These are phyloP conservation scores for Neodiprion lecontei DNA, from an alignment of 1,140 invertebrate species.

Conservation along the genomic window DNA sequence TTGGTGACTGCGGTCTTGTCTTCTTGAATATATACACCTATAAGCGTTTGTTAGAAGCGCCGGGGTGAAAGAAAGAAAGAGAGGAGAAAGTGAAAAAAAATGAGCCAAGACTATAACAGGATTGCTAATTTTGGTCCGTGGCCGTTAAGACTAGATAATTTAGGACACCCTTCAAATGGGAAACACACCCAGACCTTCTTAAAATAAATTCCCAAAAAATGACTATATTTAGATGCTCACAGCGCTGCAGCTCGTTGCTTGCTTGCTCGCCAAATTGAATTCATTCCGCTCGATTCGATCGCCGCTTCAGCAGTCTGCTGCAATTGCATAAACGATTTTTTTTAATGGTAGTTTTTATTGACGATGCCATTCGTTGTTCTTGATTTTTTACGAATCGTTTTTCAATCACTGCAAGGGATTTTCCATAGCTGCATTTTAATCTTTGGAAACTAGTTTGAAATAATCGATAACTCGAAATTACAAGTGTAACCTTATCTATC, in stretches of 20 bases:
- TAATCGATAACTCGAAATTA: too few species aligned
- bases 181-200: constrained; percentile 8
- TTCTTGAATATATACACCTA: not conserved
- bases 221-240: not conserved
- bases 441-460: too few species aligned
- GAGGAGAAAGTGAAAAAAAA: not conserved
- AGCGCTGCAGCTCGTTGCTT: not conserved
- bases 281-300: not conserved
- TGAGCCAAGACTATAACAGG: constrained; percentile 3
- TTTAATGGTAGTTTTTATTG: too few species aligned
- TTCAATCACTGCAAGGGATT: too few species aligned
- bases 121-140: constrained; percentile 7
- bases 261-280: constrained; percentile 2
- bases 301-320: not conserved
- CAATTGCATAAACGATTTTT: not conserved
- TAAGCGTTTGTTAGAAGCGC: not conserved
- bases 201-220: constrained; percentile 8
- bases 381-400: too few species aligned
- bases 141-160: constrained; percentile 11
- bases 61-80: not conserved
- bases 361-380: too few species aligned
- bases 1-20: too few species aligned
- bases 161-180: constrained; percentile 17
- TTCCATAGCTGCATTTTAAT: too few species aligned
- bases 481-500: too few species aligned